phyloP scores from a whole-genome alignment of 64 coral and sea anemone genomes.

The Montipora efflorescens region DNA sequence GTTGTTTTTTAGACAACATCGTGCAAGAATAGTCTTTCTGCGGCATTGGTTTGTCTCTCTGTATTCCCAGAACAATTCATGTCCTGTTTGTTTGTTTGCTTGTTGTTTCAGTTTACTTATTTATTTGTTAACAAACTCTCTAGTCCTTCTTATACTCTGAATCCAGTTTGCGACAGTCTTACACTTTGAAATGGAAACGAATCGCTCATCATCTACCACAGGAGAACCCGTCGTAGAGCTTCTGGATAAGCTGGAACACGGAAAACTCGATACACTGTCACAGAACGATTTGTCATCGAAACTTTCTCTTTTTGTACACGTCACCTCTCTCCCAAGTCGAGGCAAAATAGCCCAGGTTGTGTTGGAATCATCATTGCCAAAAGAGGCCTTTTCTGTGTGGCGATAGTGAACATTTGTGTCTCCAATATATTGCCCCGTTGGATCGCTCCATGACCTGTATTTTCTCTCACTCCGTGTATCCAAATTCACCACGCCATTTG shows the following conservation, averaged over 20 bases:
- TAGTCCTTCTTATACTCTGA: neutral
- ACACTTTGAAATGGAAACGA: neutral
- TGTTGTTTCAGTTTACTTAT: neutral
- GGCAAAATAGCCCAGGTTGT: neutral
- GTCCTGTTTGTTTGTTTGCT: too few relatives aligned
- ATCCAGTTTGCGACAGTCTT: constrained; percentile 16
- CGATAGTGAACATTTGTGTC: neutral
- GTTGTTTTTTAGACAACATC: too few relatives aligned
- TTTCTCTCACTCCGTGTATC: neutral
- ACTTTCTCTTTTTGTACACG: neutral
- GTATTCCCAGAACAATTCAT: too few relatives aligned
- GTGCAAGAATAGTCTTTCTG: too few relatives aligned
- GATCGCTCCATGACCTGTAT: constrained; percentile 21
- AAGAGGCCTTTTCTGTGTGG: neutral
- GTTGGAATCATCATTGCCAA: neutral
- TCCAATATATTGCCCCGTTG: neutral
- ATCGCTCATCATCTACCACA: neutral
- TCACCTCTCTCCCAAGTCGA: neutral
- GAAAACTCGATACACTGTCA: constrained; percentile 13
- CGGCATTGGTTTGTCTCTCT: too few relatives aligned
- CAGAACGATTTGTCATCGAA: constrained; percentile 31
- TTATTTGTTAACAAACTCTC: neutral
- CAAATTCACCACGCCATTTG: neutral
- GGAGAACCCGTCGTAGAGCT: neutral
- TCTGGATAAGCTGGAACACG: neutral